These are phyloP conservation scores for Lates japonicus DNA, from an alignment of 2,797 vertebrate species.

Conservation along the genomic window DNA sequence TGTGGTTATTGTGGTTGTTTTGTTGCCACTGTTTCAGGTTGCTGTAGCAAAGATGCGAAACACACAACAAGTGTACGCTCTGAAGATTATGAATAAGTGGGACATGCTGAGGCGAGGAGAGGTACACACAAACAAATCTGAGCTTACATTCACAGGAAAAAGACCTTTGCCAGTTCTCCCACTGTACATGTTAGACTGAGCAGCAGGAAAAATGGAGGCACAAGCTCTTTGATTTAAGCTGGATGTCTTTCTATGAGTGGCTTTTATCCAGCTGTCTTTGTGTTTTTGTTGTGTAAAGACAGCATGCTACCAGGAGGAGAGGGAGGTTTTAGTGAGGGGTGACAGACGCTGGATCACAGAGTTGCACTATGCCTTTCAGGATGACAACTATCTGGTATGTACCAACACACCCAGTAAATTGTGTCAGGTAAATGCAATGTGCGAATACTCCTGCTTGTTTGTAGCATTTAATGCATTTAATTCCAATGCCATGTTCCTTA, in stretches of 20 bases:
- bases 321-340: conserved; percentile 90
- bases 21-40: conserved; percentile 79
- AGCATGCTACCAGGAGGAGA: conserved; percentile 91
- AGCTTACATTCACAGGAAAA: not conserved
- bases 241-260: not conserved
- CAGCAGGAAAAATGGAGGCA: not conserved
- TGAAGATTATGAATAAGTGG: conserved; percentile 95
- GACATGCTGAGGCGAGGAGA: conserved; percentile 90
- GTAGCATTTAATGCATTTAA: not conserved
- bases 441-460: not conserved
- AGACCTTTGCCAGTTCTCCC: not conserved
- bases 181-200: not conserved
- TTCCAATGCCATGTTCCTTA: not conserved
- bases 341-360: conserved; percentile 91
- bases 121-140: conserved; percentile 65
- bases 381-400: conserved; percentile 90
- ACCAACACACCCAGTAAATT: fast-evolving
- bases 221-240: not conserved
- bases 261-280: not conserved
- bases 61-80: conserved; percentile 89
- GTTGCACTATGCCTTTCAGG: conserved; percentile 93
- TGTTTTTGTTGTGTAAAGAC: conserved; percentile 76
- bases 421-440: not conserved
- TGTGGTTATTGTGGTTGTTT: not conserved
- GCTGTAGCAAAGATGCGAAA: conserved; percentile 88